Evolutionary conservation across 2,797 vertebrate species (phyloP).

Genomic region (Spinus olivaceus): DNA sequence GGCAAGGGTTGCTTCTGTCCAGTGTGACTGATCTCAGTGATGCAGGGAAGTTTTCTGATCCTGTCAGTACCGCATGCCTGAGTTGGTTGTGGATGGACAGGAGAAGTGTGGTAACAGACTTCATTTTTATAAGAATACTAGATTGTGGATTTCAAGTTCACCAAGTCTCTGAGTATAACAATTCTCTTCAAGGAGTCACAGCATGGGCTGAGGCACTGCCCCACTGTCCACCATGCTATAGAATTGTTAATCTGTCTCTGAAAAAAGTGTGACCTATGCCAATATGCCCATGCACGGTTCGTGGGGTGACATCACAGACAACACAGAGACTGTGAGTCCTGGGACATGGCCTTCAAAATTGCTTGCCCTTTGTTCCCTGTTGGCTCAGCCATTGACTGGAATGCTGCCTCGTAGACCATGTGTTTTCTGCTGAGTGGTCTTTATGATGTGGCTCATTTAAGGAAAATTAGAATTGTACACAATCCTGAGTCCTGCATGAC

Average conservation of each 20-base stretch:
- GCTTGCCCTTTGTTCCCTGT: not conserved
- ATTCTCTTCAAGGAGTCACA: not conserved
- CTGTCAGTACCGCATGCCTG: accelerated
- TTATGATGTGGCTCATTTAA: not conserved
- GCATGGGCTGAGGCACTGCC: not conserved
- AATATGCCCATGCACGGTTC: not conserved
- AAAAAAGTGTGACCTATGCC: not conserved
- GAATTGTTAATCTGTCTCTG: not conserved
- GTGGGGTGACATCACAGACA: not conserved
- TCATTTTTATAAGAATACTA: not conserved
- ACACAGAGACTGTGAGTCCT: not conserved
- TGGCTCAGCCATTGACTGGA: not conserved
- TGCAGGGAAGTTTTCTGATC: not conserved
- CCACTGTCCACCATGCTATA: not conserved
- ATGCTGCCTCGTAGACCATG: not conserved
- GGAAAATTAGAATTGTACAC: not conserved
- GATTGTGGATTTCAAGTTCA: not conserved
- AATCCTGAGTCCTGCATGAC: not conserved
- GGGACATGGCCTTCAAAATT: not conserved
- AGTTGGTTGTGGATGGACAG: not conserved
- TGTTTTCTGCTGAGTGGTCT: not conserved
- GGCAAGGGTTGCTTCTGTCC: not conserved
- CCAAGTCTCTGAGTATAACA: not conserved
- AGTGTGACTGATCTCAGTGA: not conserved
- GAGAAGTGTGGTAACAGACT: not conserved